phyloP scores from a whole-genome alignment of 2,797 vertebrate species.

The Gallinago nigripennis region DNA sequence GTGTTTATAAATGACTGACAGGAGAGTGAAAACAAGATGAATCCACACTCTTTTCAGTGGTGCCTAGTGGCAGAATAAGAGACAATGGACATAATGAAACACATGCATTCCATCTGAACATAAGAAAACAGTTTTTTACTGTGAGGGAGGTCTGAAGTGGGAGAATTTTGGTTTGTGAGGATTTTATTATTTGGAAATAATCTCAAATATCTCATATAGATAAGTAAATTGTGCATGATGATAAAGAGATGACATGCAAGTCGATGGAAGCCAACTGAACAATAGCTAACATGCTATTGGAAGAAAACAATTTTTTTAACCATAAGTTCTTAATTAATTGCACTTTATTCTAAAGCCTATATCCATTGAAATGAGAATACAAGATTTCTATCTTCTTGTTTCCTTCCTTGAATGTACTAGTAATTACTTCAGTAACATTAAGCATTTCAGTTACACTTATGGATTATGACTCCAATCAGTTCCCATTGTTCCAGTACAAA shows the following conservation, averaged over 20 bases:
- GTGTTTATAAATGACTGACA: neutral
- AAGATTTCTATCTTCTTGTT: neutral
- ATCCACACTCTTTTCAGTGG: neutral
- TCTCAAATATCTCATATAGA: neutral
- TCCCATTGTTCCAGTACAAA: neutral
- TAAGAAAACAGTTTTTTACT: neutral
- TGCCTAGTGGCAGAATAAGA: neutral
- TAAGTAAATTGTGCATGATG: neutral
- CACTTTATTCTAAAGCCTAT: neutral
- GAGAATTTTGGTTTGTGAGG: neutral
- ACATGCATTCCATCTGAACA: neutral
- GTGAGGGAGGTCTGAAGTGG: neutral
- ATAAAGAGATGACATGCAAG: neutral
- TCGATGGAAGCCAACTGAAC: neutral
- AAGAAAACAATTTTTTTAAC: neutral
- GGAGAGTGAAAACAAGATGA: neutral
- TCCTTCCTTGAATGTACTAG: neutral
- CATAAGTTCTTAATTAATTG: neutral
- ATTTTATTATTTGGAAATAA: neutral
- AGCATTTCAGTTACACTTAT: neutral
- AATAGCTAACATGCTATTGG: neutral
- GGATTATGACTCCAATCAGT: neutral
- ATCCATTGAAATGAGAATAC: neutral
- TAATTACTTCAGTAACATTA: neutral
- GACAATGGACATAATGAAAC: neutral